A percentile compares a stretch with the other conserved stretches of the same genome.
These are phyloP conservation scores for Corvus hawaiiensis DNA, from an alignment of 2,113 vertebrate genomes.

Conservation along the genomic window DNA sequence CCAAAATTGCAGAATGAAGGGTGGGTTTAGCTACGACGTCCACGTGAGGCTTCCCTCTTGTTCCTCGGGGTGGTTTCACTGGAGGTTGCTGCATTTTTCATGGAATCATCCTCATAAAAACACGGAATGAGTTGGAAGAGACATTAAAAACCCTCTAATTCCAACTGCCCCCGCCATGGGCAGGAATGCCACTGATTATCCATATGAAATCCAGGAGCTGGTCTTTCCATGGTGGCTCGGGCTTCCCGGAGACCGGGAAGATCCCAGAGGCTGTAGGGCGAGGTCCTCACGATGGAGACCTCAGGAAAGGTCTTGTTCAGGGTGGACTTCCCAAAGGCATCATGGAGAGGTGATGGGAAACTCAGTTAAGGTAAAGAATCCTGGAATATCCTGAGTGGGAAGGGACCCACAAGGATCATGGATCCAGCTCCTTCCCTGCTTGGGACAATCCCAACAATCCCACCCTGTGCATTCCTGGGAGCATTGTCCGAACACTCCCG, in stretches of 20 bases:
- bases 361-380: neutral
- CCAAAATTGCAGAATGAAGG: neutral
- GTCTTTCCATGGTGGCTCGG: neutral
- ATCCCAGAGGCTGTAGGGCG: rapidly evolving
- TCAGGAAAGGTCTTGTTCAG: neutral
- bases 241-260: rapidly evolving
- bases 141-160: neutral
- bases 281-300: neutral
- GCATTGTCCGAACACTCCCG: rapidly evolving
- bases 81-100: neutral
- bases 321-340: neutral
- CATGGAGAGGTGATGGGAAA: neutral
- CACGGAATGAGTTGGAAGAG: neutral
- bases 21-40: neutral
- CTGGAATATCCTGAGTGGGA: neutral
- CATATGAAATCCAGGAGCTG: rapidly evolving
- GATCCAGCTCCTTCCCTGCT: neutral
- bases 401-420: too few relatives aligned
- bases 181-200: neutral
- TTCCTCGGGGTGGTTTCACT: neutral
- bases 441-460: neutral
- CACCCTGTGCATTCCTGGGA: neutral
- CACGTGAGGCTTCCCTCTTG: rapidly evolving
- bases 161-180: neutral
- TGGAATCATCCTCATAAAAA: neutral